Evolutionary conservation across 2,797 vertebrate species (phyloP).

Genomic region (Loris lydekkerianus): DNA sequence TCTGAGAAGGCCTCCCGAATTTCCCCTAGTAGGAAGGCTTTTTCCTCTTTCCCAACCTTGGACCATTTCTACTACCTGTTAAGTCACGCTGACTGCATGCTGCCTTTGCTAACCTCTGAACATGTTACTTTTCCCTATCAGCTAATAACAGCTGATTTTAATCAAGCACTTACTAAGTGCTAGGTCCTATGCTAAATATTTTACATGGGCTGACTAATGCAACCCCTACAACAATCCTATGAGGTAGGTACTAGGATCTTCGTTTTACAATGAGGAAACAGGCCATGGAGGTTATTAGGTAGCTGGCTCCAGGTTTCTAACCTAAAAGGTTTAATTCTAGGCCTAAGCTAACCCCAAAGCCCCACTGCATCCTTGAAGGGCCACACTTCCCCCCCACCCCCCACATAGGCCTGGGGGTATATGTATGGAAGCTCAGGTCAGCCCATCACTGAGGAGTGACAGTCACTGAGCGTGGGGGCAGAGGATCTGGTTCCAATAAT

Average conservation of each 20-base stretch:
- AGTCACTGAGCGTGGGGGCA: not conserved
- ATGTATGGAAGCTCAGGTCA: not conserved
- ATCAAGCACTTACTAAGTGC: not conserved
- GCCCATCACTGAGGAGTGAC: not conserved
- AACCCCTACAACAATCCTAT: not conserved
- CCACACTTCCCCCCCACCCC: fast-evolving
- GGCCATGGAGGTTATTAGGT: not conserved
- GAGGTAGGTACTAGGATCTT: not conserved
- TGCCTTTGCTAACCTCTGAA: not conserved
- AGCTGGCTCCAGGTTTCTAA: not conserved
- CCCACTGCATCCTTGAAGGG: not conserved
- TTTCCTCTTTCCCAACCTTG: not conserved
- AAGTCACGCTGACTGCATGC: not conserved
- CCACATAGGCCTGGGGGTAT: not conserved
- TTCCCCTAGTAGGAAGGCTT: not conserved
- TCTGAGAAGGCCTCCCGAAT: slow-evolving; percentile 22
- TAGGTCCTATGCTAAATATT: not conserved
- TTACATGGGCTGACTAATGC: not conserved
- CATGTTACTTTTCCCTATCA: not conserved
- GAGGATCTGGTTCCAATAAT: not conserved
- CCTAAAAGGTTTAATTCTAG: not conserved
- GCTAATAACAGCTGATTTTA: not conserved
- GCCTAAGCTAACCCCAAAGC: not conserved
- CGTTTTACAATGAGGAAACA: not conserved
- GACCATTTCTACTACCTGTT: not conserved